phyloP scores from a whole-genome alignment of 2,113 vertebrate species.

The Notarius quadriscutis region DNA sequence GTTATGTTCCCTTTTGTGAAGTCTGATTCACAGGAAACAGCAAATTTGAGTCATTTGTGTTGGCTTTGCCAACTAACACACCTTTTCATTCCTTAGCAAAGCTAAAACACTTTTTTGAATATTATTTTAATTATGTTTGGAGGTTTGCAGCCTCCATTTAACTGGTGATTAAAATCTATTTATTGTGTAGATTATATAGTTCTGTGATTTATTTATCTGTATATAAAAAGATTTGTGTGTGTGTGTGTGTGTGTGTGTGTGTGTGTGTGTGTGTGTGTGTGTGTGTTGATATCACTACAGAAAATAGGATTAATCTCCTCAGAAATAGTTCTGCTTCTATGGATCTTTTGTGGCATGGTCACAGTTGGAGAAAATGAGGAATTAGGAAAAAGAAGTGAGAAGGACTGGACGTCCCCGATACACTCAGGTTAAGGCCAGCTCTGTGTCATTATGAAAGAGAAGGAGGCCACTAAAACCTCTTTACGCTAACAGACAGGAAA shows the following conservation, averaged over 20 bases:
- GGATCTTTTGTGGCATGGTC: slow-evolving; percentile 58
- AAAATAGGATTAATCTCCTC: slow-evolving; percentile 47
- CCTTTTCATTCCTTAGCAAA: not conserved
- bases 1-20: slow-evolving; percentile 12
- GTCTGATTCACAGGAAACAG: slow-evolving; percentile 21
- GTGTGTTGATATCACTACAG: not conserved
- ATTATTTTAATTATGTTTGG: not conserved
- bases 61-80: not conserved
- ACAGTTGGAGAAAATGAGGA: slow-evolving; percentile 74
- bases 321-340: slow-evolving; percentile 64
- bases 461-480: slow-evolving; percentile 73
- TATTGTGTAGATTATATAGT: not conserved
- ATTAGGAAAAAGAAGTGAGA: slow-evolving; percentile 84
- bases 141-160: not conserved
- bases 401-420: slow-evolving; percentile 67
- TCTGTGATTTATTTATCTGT: not conserved
- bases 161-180: not conserved
- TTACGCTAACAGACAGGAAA: slow-evolving; percentile 66
- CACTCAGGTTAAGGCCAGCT: slow-evolving; percentile 58
- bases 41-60: not conserved
- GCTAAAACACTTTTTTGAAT: not conserved
- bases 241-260: slow-evolving; percentile 22
- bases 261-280: slow-evolving; percentile 23
- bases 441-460: slow-evolving; percentile 78
- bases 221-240: not conserved